phyloP scores from a whole-genome alignment of 2,113 vertebrate genomes.

The Sinosuthora webbiana region DNA sequence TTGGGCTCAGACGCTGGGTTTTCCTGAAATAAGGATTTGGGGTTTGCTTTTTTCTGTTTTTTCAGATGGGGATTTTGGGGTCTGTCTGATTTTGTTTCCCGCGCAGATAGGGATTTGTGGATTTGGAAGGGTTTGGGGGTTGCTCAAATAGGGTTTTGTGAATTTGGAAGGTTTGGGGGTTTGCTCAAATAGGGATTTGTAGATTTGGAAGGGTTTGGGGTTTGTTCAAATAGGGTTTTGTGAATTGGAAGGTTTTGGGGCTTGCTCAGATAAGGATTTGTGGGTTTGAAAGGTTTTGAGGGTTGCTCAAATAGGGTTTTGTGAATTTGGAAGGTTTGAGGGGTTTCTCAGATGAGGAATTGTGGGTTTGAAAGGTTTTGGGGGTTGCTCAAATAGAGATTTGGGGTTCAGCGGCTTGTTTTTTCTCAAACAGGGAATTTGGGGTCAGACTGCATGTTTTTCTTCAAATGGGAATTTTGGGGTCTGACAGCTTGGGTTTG shows the following conservation, averaged over 20 bases:
- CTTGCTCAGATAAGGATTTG: background rate
- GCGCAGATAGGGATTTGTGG: background rate
- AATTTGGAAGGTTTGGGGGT: background rate
- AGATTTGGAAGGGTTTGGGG: background rate
- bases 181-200: no score
- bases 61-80: rapidly evolving
- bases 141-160: background rate
- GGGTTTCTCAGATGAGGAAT: background rate
- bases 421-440: background rate
- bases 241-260: background rate
- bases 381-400: background rate
- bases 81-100: no score
- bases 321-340: no score
- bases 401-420: background rate
- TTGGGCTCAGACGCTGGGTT: background rate
- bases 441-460: rapidly evolving
- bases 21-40: background rate
- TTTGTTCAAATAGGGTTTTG: background rate
- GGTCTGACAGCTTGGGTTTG: background rate
- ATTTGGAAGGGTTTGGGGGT: background rate
- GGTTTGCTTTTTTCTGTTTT: rapidly evolving
- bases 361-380: no score
- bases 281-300: no score
- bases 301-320: background rate
- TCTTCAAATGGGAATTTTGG: background rate